Evolutionary conservation across 1,140 invertebrate genomes (phyloP).

Genomic region (Heliothis subflexa): DNA sequence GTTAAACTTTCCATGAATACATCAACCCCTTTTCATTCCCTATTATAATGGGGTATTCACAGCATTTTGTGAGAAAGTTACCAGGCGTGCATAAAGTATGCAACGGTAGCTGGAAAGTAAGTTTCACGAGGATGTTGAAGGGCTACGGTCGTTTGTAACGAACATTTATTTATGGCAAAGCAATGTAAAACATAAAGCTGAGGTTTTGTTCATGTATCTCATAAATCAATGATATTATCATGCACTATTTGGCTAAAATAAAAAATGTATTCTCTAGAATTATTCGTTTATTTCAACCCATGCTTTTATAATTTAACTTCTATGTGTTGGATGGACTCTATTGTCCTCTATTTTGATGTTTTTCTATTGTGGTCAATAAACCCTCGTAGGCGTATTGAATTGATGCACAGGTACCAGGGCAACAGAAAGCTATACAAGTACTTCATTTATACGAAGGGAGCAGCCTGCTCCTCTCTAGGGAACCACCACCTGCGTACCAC

Average conservation of each 20-base stretch:
- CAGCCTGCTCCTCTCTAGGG: constrained; percentile 51
- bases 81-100: constrained; percentile 41
- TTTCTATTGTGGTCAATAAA: too few relatives aligned
- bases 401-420: not conserved
- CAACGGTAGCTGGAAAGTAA: constrained; percentile 33
- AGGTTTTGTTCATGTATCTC: too few relatives aligned
- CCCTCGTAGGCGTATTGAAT: not conserved
- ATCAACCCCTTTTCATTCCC: constrained; percentile 41
- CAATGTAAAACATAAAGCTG: too few relatives aligned
- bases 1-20: constrained; percentile 42
- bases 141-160: constrained; percentile 8
- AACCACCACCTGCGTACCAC: constrained; percentile 53
- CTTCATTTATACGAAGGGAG: constrained; percentile 17
- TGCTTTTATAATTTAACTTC: too few relatives aligned
- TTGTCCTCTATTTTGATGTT: too few relatives aligned
- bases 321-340: too few relatives aligned
- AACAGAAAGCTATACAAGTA: not conserved
- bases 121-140: not conserved
- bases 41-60: constrained; percentile 42
- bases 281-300: too few relatives aligned
- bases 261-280: too few relatives aligned
- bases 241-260: too few relatives aligned
- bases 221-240: too few relatives aligned
- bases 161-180: too few relatives aligned
- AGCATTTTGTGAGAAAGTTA: constrained; percentile 40